A percentile compares a stretch with the other conserved stretches of the same genome.
These are phyloP conservation scores for Drosophila gaucha DNA, from an alignment of 2,888 invertebrate species.

Conservation along the genomic window DNA sequence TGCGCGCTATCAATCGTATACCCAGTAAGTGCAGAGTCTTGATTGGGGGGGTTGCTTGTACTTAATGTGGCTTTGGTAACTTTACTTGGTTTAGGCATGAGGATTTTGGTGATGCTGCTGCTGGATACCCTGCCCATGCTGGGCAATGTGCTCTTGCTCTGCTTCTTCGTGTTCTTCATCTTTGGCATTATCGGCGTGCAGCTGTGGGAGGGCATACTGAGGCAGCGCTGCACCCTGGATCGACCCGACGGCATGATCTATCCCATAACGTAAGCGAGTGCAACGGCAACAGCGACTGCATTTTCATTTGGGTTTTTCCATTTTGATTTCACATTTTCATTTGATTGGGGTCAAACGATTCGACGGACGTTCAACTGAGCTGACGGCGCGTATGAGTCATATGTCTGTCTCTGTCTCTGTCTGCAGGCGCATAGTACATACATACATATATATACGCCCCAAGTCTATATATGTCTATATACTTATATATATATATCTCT, in stretches of 20 bases:
- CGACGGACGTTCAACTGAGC: conserved; percentile 42
- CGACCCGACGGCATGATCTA: conserved; percentile 89
- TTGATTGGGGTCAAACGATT: conserved; percentile 25
- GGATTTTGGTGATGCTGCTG: conserved; percentile 98
- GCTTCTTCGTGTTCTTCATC: conserved; percentile 99
- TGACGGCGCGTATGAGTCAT: conserved; percentile 23
- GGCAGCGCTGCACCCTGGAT: conserved; percentile 96
- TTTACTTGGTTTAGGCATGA: conserved; percentile 94
- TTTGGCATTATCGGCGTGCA: conserved; percentile 99
- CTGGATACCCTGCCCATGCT: conserved; percentile 99
- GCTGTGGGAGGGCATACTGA: conserved; percentile 98
- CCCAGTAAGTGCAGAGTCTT: conserved; percentile 98
- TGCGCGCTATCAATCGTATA: conserved; percentile 99
- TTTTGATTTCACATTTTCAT: conserved; percentile 1
- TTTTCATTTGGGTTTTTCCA: neutral
- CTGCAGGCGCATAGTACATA: conserved; percentile 55
- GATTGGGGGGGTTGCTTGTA: no score
- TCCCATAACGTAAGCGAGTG: conserved; percentile 90
- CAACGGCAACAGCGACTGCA: conserved; percentile 65
- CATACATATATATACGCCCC: no score
- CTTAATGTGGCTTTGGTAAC: no score
- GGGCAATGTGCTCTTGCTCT: conserved; percentile 98
- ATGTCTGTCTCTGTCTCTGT: conserved; percentile 49
- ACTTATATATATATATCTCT: conserved; percentile 20
- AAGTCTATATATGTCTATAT: conserved; percentile 20